Evolutionary conservation across 2,113 vertebrate species (phyloP).

Genomic region (Nothobranchius furzeri): DNA sequence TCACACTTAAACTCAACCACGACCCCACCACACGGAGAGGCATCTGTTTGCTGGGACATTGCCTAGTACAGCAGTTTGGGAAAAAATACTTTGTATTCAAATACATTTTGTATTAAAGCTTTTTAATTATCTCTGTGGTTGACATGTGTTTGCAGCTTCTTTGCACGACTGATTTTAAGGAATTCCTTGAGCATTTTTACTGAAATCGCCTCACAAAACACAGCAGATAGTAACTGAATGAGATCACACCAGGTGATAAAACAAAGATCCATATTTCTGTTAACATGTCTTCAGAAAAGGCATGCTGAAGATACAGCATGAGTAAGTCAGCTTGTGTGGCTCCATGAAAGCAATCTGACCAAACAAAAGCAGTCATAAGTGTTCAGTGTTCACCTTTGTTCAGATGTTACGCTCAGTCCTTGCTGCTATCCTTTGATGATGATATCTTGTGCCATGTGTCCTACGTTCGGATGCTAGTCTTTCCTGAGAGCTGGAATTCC

Average conservation of each 20-base stretch:
- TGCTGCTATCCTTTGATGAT: conserved; percentile 48
- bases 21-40: conserved; percentile 62
- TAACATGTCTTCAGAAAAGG: neutral
- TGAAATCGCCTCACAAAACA: neutral
- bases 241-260: too few species aligned
- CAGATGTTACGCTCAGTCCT: conserved; percentile 53
- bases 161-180: neutral
- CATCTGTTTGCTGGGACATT: conserved; percentile 75
- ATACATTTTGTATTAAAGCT: too few species aligned
- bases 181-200: neutral
- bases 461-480: conserved; percentile 68
- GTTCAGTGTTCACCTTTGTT: conserved; percentile 60
- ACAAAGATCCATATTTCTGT: neutral
- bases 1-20: conserved; percentile 72
- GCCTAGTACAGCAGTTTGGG: conserved; percentile 26
- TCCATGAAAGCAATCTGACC: neutral
- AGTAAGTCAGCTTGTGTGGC: conserved; percentile 10
- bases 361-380: conserved; percentile 10
- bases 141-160: neutral
- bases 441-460: conserved; percentile 71
- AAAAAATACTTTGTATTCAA: too few species aligned
- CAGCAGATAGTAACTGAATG: too few species aligned
- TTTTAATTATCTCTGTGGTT: too few species aligned
- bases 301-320: conserved; percentile 3
- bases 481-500: conserved; percentile 76